A percentile compares a stretch with the other conserved stretches of the same genome.
These are phyloP conservation scores for Ostrea edulis DNA, from an alignment of 1,140 invertebrate species.

Conservation along the genomic window DNA sequence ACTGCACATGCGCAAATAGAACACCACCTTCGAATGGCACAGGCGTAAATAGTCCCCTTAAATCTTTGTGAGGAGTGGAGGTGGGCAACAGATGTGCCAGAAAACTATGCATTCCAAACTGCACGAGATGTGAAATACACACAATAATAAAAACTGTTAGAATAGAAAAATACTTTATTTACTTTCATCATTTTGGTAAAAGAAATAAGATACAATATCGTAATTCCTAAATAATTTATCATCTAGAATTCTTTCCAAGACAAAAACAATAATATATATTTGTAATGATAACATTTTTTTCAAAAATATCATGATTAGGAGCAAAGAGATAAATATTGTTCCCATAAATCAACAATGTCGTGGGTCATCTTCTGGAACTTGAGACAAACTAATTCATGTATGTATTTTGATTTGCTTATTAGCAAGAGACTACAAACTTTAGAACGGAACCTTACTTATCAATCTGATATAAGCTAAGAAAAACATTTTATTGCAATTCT, in stretches of 20 bases:
- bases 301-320: neutral
- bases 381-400: conserved; percentile 8
- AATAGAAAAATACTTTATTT: conserved; percentile 34
- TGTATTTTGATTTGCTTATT: neutral
- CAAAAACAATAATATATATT: conserved; percentile 3
- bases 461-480: neutral
- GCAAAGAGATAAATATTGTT: conserved; percentile 6
- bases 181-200: conserved; percentile 16
- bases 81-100: no score
- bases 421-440: neutral
- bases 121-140: no score
- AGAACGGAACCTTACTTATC: neutral
- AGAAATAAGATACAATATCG: conserved; percentile 16
- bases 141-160: neutral
- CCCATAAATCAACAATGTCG: conserved; percentile 26
- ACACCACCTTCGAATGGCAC: no score
- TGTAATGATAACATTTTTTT: neutral
- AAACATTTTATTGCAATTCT: conserved; percentile 15
- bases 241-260: neutral
- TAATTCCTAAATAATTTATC: neutral
- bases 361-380: neutral
- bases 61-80: no score
- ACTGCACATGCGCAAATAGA: no score
- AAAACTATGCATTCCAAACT: no score
- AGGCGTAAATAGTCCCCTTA: no score